Conservation (phyloP, 2,888 invertebrate species). For the Dioctria linearis region DNA sequence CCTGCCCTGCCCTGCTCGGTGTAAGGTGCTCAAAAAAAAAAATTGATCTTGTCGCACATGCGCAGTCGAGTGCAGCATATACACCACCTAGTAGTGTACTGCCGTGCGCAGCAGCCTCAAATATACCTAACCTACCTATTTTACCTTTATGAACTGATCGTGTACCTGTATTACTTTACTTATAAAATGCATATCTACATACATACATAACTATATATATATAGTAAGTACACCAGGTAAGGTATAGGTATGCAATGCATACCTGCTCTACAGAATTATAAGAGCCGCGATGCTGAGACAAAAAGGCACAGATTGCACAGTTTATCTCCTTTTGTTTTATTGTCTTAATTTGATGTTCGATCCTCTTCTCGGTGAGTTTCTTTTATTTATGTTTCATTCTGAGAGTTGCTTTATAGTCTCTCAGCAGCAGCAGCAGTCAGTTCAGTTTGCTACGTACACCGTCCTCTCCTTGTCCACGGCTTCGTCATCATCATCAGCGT, state of each 20-base stretch:
- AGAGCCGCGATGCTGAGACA: background rate
- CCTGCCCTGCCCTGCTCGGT: background rate
- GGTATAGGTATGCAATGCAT: background rate
- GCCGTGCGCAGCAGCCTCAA: too few relatives aligned
- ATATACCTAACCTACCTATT: background rate
- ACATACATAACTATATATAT: background rate
- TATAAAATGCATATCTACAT: background rate
- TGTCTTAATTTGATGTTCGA: slow-evolving; percentile 40
- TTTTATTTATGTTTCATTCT: slow-evolving; percentile 42
- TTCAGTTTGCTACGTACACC: slow-evolving; percentile 24
- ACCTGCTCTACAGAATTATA: slow-evolving; percentile 10
- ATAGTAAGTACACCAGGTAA: too few relatives aligned
- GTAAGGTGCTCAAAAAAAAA: slow-evolving; percentile 29
- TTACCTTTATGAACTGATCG: background rate
- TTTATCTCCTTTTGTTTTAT: slow-evolving; percentile 50
- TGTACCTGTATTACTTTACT: background rate
- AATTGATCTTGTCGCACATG: slow-evolving; percentile 30
- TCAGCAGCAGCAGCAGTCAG: too few relatives aligned
- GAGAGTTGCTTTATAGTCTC: too few relatives aligned
- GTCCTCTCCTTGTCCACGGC: slow-evolving; percentile 18
- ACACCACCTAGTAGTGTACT: background rate
- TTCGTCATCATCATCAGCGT: slow-evolving; percentile 24
- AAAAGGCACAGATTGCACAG: slow-evolving; percentile 30
- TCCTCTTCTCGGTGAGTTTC: slow-evolving; percentile 24
- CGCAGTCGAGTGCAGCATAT: background rate